A percentile compares a stretch with the other conserved stretches of the same genome.
phyloP scores from a whole-genome alignment of 1,140 invertebrate species.

The Neotoxoptera formosana region DNA sequence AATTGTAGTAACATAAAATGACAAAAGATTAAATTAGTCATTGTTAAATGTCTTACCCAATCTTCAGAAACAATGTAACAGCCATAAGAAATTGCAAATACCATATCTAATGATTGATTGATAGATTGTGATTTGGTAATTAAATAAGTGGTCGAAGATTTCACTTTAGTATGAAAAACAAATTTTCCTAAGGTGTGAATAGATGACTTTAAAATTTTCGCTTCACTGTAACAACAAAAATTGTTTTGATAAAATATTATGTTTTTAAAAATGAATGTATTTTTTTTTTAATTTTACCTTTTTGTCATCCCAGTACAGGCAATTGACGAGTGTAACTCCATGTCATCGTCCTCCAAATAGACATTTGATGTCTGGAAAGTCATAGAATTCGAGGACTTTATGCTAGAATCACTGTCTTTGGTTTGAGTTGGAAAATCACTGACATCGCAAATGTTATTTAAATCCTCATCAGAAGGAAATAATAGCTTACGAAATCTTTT shows the following conservation, averaged over 20 bases:
- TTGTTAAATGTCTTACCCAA: slow-evolving; percentile 12
- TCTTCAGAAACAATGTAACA: slow-evolving; percentile 39
- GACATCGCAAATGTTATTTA: not conserved
- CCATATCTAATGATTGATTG: not conserved
- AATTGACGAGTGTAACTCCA: not conserved
- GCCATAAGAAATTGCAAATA: slow-evolving; percentile 39
- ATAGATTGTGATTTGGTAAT: slow-evolving; percentile 17
- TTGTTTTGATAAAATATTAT: not conserved
- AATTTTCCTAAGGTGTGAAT: not conserved
- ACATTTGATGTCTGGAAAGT: not conserved
- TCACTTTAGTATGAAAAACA: not conserved
- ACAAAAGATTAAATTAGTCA: no score
- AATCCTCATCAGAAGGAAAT: not conserved
- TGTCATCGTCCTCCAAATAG: not conserved
- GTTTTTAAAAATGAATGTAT: not conserved
- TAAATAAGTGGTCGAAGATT: slow-evolving; percentile 5
- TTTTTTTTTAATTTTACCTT: not conserved
- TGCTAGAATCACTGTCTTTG: not conserved
- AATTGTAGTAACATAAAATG: no score
- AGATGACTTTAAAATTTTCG: not conserved
- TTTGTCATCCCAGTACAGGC: slow-evolving; percentile 5
- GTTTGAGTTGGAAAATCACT: not conserved
- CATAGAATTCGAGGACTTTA: not conserved
- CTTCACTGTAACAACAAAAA: slow-evolving; percentile 21
- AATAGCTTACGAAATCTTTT: not conserved